Base-by-base conservation (phyloP, 2,888 invertebrate genomes). In the Allolobophora icterica region DNA sequence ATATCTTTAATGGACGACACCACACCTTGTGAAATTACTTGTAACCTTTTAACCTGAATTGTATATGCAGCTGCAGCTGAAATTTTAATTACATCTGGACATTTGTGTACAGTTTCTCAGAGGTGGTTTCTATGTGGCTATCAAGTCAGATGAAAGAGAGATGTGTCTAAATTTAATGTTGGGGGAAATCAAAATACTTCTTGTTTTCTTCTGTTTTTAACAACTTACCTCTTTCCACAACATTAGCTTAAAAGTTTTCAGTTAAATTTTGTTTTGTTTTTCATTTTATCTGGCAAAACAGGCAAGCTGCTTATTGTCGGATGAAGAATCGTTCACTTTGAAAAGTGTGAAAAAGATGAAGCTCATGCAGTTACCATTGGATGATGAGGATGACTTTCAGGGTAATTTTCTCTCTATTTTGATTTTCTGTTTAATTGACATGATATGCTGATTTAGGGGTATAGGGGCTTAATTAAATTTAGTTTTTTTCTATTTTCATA, bases 361-460 rank as follows among this genome's bases (percentile, higher is more conserved):
- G 33, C 6, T 45, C 21, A 34, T 42, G 34, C 34, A 35, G 52
- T 33, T 19, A 1, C 0, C 42, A 24, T 52, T n/a, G 35, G 90
- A 83, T 30, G 33, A n/a, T n/a, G 90, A 90, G 5, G 90, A 90
- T 90, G 90, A 90, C 90, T 90, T 90, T 90, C 58, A 90, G n/a
- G 83, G 90, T 90, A 71, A 30, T 84, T 71, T 83, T 34, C 34
- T 90, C n/a, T 33, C 0, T 21, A 21, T 8, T n/a, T n/a, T 40
- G 17, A 42, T 42, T 42, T 40, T 21, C 52, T 89, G 13, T 35
- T 52, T 89, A 24, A 45, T 40, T 89, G 33, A 38, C n/a, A n/a
- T n/a, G 30, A 38, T n/a, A 17, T 34, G 38, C 89, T 89, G 89
- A 89, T 38, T 13, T 24, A 19, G n/a, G 19, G 21, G 30, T 24